Evolutionary conservation across 37 sponge, comb jelly and placozoan genomes (phyloP).

Genomic region (Aphrocallistes beatrix): DNA sequence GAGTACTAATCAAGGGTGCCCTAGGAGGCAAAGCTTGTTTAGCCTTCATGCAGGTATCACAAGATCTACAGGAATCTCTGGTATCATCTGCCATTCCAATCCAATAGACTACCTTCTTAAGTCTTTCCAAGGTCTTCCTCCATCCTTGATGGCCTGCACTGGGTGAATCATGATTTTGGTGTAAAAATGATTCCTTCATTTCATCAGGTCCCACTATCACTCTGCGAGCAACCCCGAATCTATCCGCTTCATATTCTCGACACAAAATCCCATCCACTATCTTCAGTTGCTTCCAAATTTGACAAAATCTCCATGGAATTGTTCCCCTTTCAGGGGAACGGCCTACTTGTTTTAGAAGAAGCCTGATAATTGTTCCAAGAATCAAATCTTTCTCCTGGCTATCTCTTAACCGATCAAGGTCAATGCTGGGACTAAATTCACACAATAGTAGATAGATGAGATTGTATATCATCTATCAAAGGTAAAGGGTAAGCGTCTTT

Average conservation of each 20-base stretch:
- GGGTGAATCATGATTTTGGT: slow-evolving; percentile 17
- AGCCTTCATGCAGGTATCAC: slow-evolving; percentile 19
- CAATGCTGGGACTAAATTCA: neutral
- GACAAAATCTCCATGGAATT: neutral
- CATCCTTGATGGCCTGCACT: slow-evolving; percentile 39
- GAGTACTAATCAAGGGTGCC: slow-evolving; percentile 18
- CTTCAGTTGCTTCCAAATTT: neutral
- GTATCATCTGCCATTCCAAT: slow-evolving; percentile 26
- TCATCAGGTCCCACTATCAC: slow-evolving; percentile 1
- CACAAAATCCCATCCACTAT: slow-evolving; percentile 24
- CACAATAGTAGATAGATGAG: neutral
- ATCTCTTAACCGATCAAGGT: neutral
- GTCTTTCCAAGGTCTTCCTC: neutral
- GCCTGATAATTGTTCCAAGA: neutral
- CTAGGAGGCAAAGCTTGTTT: slow-evolving; percentile 22
- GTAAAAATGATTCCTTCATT: neutral
- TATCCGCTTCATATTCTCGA: neutral
- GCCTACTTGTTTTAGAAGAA: neutral
- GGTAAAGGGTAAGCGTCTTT: slow-evolving; percentile 31
- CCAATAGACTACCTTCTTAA: neutral
- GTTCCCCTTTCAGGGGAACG: neutral
- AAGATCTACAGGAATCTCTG: slow-evolving; percentile 1
- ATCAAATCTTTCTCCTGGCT: neutral
- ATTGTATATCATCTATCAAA: slow-evolving; percentile 26
- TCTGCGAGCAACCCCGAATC: neutral